Conservation (phyloP, 2,113 vertebrate genomes). For the Clarias gariepinus region DNA sequence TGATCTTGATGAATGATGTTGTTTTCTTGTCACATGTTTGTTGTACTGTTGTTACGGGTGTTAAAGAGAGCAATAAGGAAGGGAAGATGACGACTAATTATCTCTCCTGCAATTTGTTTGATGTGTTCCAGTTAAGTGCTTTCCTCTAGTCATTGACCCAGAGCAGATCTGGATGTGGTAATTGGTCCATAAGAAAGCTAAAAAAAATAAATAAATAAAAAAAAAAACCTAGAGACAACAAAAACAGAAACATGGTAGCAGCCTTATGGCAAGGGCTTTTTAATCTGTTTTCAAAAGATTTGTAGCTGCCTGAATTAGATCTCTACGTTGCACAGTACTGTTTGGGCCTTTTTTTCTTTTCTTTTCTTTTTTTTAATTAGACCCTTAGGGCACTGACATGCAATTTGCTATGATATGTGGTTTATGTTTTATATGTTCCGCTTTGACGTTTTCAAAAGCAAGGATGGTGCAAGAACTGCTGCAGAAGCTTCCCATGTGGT, state of each 20-base stretch:
- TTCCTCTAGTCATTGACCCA: background rate
- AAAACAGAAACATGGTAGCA: background rate
- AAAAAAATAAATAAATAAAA: background rate
- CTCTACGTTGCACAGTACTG: constrained; percentile 4
- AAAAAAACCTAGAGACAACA: background rate
- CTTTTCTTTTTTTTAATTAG: constrained; percentile 33
- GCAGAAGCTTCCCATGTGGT: constrained; percentile 4
- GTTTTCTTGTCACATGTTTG: background rate
- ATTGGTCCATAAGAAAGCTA: constrained; percentile 12
- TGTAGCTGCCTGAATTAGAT: constrained; percentile 1
- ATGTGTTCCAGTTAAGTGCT: background rate
- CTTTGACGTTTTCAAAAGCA: background rate
- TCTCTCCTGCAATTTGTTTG: background rate
- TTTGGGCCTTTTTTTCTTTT: background rate
- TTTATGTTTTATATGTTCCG: constrained; percentile 16
- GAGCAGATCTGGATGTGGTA: background rate
- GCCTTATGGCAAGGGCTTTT: background rate
- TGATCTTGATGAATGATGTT: background rate
- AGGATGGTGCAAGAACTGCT: constrained; percentile 3
- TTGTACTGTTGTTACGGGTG: background rate
- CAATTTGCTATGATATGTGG: background rate
- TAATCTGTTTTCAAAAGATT: constrained; percentile 3
- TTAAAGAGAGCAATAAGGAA: background rate
- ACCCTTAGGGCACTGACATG: constrained; percentile 33
- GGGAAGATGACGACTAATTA: background rate